Conservation (phyloP, 1,140 invertebrate species). For the Brachionus asplanchnoidis region DNA sequence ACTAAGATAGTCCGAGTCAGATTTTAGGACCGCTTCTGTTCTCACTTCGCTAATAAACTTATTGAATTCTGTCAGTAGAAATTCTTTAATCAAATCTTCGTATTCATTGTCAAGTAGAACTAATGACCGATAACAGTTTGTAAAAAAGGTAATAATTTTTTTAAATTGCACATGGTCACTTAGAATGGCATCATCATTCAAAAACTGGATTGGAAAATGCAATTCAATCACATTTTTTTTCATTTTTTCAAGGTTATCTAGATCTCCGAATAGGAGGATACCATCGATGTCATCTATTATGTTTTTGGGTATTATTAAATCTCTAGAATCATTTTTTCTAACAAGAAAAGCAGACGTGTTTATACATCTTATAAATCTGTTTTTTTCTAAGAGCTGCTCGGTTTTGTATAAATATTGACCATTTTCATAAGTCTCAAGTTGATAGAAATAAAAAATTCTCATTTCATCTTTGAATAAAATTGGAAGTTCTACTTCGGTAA, state of each 20-base stretch:
- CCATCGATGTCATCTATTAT: not conserved
- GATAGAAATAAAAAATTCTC: not conserved
- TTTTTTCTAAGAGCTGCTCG: not conserved
- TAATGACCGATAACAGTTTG: not conserved
- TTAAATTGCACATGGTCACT: not conserved
- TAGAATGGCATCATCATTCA: not conserved
- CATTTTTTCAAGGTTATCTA: not conserved
- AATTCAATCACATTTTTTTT: not conserved
- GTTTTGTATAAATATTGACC: not conserved
- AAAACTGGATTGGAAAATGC: not conserved
- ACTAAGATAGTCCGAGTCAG: not conserved
- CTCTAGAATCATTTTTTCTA: not conserved
- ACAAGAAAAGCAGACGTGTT: not conserved
- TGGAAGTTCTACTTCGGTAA: not conserved
- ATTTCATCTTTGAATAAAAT: not conserved
- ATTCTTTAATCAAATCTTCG: not conserved
- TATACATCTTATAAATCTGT: not conserved
- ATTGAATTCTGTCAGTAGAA: not conserved
- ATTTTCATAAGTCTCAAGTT: constrained; percentile 3
- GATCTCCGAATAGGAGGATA: not conserved
- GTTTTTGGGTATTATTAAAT: not conserved
- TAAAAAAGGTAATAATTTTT: not conserved
- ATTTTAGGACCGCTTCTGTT: not conserved
- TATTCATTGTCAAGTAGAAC: not conserved
- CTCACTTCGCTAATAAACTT: not conserved